Evolutionary conservation across 2,888 invertebrate genomes (phyloP), one percentile per base, ranked within the genome.

Genomic region (Drosophila stalkeri): DNA sequence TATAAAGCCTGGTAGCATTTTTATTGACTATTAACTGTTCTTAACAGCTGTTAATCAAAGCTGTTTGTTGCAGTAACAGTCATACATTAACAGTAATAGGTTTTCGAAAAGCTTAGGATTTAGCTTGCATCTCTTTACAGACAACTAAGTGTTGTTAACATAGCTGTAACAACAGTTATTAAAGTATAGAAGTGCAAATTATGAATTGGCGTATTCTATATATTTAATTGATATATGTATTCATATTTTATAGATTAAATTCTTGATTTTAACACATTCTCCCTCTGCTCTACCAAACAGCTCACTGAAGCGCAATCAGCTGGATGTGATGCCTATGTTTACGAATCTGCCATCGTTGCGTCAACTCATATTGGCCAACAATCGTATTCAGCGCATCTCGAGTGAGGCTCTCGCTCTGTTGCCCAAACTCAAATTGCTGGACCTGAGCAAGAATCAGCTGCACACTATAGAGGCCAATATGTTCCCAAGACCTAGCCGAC

Each of bases 351-450:
- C 95, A 60, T 95, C 95, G 81, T 93, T 99, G 66, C 95, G 95
- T 59, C 95, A 95, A 63, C 94, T 99, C 60, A 97, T 96, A 92
- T 93, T 99, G 82, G 96, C 96, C 91, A 95, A 96, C 86, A 99
- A 99, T 93, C 95, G 95, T 81, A 97, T 99, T 86, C 94, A 94
- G 73, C 94, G 95, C 81, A 94, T 99, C 66, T 95, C 96, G 86
- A 97, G 97, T 94, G 98, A 97, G 64, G 96, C 98, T 51, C 97
- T 99, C 93, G 97, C 95, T 94, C 97, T 96, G 61, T 95, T 98
- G 78, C 92, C 92, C 4, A 89, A 85, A 62, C 76, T 93, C 0
- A 91, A 89, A 56, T 90, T 93, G 3, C 74, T 93, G 60, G 94
- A 93, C 93, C 90, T 94, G 56, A 93, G 92, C 74, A 93, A 92